A percentile compares a stretch with the other conserved stretches of the same genome.
Evolutionary conservation across 2,113 vertebrate species (phyloP).

Genomic region (Ivindomyrus marchei): DNA sequence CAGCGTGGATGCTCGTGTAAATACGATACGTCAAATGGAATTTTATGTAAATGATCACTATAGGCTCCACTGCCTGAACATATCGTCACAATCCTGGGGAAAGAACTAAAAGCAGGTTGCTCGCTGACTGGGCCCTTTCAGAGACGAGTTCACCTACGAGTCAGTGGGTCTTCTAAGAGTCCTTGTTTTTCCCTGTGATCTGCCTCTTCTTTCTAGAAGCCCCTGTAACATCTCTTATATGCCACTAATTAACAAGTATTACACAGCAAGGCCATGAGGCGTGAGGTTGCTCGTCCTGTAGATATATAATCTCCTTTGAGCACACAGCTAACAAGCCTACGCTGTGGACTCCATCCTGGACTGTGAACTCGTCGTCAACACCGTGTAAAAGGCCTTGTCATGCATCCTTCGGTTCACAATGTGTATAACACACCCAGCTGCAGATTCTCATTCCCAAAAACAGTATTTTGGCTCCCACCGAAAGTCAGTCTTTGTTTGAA

Average conservation of each 20-base stretch:
- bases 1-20: not conserved
- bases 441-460: not conserved
- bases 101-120: too few relatives aligned
- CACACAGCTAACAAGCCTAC: not conserved
- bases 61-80: not conserved
- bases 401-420: not conserved
- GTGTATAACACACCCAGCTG: not conserved
- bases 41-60: not conserved
- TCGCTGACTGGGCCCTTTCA: not conserved
- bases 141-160: not conserved
- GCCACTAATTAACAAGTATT: conserved; percentile 62
- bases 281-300: conserved; percentile 42
- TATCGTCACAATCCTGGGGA: not conserved
- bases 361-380: not conserved
- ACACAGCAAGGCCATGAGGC: conserved; percentile 46
- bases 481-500: not conserved
- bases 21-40: not conserved
- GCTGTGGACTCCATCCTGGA: not conserved
- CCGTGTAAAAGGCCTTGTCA: not conserved
- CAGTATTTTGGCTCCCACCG: not conserved
- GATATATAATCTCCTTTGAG: conserved; percentile 32
- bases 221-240: conserved; percentile 52
- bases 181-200: conserved; percentile 46
- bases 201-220: conserved; percentile 49
- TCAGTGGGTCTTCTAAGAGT: not conserved